Conservation (phyloP, 1,140 invertebrate species). For the Trichonephila clavata region DNA sequence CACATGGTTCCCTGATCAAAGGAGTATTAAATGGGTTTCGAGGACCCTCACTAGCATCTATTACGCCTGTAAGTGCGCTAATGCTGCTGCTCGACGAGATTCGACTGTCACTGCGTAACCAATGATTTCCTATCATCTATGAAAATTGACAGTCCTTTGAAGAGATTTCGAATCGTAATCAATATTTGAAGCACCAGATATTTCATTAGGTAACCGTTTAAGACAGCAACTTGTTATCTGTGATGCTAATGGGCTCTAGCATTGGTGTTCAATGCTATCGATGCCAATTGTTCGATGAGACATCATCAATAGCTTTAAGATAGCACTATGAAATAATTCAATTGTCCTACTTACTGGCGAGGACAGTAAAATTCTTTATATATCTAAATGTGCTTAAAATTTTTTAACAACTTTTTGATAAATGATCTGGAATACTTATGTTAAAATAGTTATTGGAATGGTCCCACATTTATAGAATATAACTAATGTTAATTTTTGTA, state of each 20-base stretch:
- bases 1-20: slow-evolving; percentile 46
- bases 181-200: background rate
- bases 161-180: background rate
- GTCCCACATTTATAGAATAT: no score
- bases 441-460: no score
- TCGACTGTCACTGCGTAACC: slow-evolving; percentile 22
- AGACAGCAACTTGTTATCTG: background rate
- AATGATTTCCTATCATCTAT: slow-evolving; percentile 3
- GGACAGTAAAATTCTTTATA: no score
- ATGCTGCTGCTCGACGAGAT: slow-evolving; percentile 7
- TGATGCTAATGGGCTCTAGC: background rate
- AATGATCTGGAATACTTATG: no score
- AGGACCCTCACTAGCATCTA: slow-evolving; percentile 49
- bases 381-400: no score
- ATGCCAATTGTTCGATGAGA: no score
- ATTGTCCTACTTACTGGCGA: no score
- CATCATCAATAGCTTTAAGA: no score
- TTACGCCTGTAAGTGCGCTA: slow-evolving; percentile 59
- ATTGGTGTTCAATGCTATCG: background rate
- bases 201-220: background rate
- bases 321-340: no score
- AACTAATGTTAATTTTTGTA: no score
- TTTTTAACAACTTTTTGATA: no score
- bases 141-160: slow-evolving; percentile 48
- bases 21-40: slow-evolving; percentile 52